Base-by-base conservation (phyloP, 2,888 invertebrate genomes). In the Cosmia pyralina region DNA sequence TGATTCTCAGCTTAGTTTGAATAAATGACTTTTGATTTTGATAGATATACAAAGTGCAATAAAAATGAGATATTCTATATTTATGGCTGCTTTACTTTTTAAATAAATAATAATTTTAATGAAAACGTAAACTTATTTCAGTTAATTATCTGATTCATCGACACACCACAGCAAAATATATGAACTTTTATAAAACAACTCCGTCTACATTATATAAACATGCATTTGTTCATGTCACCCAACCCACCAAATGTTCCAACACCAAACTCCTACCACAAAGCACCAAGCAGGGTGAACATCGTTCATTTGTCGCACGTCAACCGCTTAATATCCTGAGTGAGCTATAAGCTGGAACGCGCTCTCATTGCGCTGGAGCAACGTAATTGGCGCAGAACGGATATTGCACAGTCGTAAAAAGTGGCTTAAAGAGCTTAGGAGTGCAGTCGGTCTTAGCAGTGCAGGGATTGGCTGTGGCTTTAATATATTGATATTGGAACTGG, bases 361-460 rank as follows among this genome's bases (percentile, higher is more conserved):
- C 15, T 72, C 77, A 84, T 80, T 79, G 79, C 68, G 53, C 72
- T 62, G 77, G 62, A 77, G 66, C 76, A 38, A 67, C 57, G 74
- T 87, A 87, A 87, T 88, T 87, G 86, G 74, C 63, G n/a, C 50
- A 72, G 63, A 79, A 38, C 87, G 88, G 88, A 88, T 88, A 88
- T 88, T 88, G 83, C 85, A 41, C 34, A 66, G 46, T 64, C 66
- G 65, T 81, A 75, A 83, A 84, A 85, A 80, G 65, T 80, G 69
- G 64, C 73, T 68, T 67, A 72, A 67, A 75, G 69, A 72, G 70
- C 74, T 81, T 59, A 70, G 28, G 19, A 52, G 17, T 70, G 69
- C 63, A 75, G 66, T 63, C 28, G 17, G 64, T 69, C 58, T 75
- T 69, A 64, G 68, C 13, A 11, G n/a, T 48, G 58, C 58, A 59